phyloP scores from a whole-genome alignment of 2,113 vertebrate species.

The Tonatia bakeri region DNA sequence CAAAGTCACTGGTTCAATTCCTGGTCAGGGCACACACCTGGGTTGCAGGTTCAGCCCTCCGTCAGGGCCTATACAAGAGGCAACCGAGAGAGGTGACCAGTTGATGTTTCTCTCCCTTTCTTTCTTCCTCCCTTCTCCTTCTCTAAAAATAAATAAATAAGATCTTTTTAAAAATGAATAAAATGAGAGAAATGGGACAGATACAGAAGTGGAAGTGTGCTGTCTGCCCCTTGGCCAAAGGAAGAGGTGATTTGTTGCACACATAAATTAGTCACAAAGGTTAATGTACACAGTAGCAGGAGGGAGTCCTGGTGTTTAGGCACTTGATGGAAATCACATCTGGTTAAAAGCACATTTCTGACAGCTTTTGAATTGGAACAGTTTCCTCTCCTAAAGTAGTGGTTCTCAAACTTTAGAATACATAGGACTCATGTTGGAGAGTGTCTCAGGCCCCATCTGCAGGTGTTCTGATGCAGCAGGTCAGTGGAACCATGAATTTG shows the following conservation, averaged over 20 bases:
- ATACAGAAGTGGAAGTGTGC: background rate
- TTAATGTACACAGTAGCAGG: background rate
- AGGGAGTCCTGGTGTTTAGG: background rate
- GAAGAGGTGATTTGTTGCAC: background rate
- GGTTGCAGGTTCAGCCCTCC: too few species aligned
- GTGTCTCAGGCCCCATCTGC: background rate
- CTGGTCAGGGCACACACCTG: too few species aligned
- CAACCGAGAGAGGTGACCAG: too few species aligned
- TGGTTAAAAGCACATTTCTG: background rate
- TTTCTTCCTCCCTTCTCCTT: too few species aligned
- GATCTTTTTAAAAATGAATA: background rate
- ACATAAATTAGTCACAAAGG: background rate
- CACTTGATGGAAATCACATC: background rate
- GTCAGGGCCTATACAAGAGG: too few species aligned
- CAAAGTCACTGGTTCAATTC: too few species aligned
- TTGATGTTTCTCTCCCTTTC: too few species aligned
- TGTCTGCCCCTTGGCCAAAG: background rate
- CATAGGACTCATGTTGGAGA: background rate
- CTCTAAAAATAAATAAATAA: too few species aligned
- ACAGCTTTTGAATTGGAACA: background rate
- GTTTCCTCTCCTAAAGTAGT: slow-evolving; percentile 5
- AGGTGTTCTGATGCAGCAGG: background rate
- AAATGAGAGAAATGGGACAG: background rate
- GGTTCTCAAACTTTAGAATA: background rate
- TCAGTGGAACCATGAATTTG: background rate